Percentiles rank a stretch among this genome's conserved stretches.
phyloP scores from a whole-genome alignment of 92 coral and sea anemone species.

The Blastomussa wellsi region DNA sequence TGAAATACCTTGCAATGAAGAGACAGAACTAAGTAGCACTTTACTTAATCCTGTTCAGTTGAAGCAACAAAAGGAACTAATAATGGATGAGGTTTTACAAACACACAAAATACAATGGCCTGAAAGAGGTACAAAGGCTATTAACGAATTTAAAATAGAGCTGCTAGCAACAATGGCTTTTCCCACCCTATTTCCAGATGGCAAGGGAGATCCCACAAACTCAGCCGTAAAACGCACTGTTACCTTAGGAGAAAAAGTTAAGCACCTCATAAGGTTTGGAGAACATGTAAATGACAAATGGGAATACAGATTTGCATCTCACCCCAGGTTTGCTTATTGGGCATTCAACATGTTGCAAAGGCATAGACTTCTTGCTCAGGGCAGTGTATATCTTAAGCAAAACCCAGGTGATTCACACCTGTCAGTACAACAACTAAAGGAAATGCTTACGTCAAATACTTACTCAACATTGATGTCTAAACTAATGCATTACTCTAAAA shows the following conservation, averaged over 20 bases:
- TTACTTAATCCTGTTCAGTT: too few species aligned
- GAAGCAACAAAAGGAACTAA: too few species aligned
- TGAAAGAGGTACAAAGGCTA: conserved; percentile 11
- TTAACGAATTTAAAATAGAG: conserved; percentile 45
- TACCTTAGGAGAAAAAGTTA: too few species aligned
- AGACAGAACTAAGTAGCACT: conserved; percentile 40
- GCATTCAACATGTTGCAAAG: conserved; percentile 59
- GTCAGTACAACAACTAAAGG: conserved; percentile 30
- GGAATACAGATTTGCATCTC: too few species aligned
- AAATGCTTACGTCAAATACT: conserved; percentile 18
- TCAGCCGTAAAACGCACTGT: too few species aligned
- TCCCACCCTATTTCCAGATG: conserved; percentile 56
- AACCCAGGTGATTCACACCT: conserved; percentile 30
- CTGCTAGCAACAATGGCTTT: conserved; percentile 70
- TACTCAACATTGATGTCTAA: conserved; percentile 44
- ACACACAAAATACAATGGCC: conserved; percentile 21
- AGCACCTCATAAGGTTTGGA: too few species aligned
- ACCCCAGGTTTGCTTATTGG: conserved; percentile 63
- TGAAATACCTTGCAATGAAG: conserved; percentile 42
- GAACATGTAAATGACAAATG: too few species aligned
- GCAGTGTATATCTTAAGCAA: conserved; percentile 26
- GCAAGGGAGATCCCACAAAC: too few species aligned
- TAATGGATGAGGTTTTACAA: conserved; percentile 19
- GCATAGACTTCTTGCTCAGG: conserved; percentile 47
- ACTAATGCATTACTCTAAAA: conserved; percentile 57